phyloP scores from a whole-genome alignment of 2,113 vertebrate genomes.

The Melanostigma gelatinosum region DNA sequence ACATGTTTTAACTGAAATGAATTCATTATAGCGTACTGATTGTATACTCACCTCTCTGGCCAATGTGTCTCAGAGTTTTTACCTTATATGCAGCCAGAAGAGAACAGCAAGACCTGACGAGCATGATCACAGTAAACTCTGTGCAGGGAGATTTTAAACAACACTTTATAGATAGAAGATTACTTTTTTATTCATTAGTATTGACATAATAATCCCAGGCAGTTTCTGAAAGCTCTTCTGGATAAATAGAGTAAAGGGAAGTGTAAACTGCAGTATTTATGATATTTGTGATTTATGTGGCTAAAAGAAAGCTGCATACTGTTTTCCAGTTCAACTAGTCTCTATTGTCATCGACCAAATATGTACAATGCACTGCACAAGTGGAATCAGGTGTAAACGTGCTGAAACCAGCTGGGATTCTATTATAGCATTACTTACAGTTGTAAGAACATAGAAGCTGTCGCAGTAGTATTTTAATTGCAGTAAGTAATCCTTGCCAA shows the following conservation, averaged over 20 bases:
- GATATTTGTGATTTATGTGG: too few relatives aligned
- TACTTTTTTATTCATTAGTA: background rate
- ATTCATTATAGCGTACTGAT: background rate
- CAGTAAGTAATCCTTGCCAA: too few relatives aligned
- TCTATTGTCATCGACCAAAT: too few relatives aligned
- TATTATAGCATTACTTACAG: too few relatives aligned
- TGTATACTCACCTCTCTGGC: background rate
- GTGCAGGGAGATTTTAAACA: background rate
- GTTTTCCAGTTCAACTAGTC: too few relatives aligned
- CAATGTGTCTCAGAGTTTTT: background rate
- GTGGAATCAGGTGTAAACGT: too few relatives aligned
- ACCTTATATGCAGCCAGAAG: background rate
- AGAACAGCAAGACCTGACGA: slow-evolving; percentile 3
- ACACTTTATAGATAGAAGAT: background rate
- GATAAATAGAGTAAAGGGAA: background rate
- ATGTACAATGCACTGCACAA: too few relatives aligned
- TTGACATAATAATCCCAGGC: background rate
- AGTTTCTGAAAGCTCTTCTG: background rate
- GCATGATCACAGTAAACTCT: slow-evolving; percentile 6
- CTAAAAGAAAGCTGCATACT: too few relatives aligned
- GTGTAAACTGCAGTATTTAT: background rate
- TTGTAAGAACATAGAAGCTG: background rate
- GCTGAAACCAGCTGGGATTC: too few relatives aligned
- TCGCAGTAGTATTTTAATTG: too few relatives aligned
- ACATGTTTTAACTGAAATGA: background rate